Evolutionary conservation across 2,797 vertebrate genomes (phyloP), one percentile per base, ranked within the genome.

Genomic region (Sebastes itinus): DNA sequence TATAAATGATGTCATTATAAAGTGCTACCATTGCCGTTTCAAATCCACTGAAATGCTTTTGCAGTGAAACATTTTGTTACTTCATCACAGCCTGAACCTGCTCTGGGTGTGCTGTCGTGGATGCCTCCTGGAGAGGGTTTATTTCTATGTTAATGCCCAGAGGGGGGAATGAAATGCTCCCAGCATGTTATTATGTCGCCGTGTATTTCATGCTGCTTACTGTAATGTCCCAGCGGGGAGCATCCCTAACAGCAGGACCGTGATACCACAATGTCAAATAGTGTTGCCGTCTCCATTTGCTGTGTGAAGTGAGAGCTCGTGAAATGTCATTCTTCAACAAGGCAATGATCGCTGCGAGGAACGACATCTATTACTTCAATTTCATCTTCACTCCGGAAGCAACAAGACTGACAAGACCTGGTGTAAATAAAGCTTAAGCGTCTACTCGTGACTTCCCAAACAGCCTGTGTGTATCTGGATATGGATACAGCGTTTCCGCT

Each of bases 171-270:
- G 78, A 85, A 76, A 64, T 70, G 55, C 71, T 83, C 71, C 18
- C 73, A 82, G 82, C 77, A 71, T 69, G 69, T 76, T 68, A 58
- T 87, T 75, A 87, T 49, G 71, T 23, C 55, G 46, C 77, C 23
- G 85, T 77, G 71, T 73, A 80, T 80, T 82, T 91, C 88, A 87
- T 81, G 86, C 78, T 80, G 87, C 33, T 82, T 80, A 75, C 76
- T 77, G 69, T 82, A 88, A 84, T 82, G 77, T 75, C 64, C 4
- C 82, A 81, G 84, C 73, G 55, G 81, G 86, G 33, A 56, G 78
- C 49, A 18, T 79, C 68, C 49, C 77, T 54, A 10, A 66, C 60
- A 84, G 73, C 49, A 52, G 22, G 42, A 56, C 60, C 22, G 10
- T 4, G 70, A 16, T 4, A 67, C 62, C 30, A 68, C 49, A 27